These are phyloP conservation scores for Fragum whitleyi DNA, from an alignment of 2,888 invertebrate species.

Conservation along the genomic window DNA sequence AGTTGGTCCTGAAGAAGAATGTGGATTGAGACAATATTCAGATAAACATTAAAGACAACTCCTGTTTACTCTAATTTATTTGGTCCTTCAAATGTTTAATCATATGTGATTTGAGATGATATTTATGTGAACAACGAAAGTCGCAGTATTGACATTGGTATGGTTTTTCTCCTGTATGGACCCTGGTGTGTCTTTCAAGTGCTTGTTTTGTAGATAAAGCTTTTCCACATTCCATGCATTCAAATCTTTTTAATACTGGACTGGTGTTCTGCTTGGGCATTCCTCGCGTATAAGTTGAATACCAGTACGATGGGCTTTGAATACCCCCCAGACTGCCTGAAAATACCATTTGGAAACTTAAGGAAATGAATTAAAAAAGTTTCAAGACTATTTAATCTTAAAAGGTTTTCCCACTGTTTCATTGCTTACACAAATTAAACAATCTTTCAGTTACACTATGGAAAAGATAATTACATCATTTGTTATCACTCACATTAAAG, in stretches of 20 bases:
- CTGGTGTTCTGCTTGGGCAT: not conserved
- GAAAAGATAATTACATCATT: no score
- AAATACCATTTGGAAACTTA: not conserved
- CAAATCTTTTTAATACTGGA: no score
- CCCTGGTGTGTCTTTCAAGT: constrained; percentile 43
- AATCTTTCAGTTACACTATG: no score
- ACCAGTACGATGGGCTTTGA: not conserved
- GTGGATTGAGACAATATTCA: no score
- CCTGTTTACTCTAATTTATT: no score
- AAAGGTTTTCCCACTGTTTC: no score
- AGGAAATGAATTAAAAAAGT: no score
- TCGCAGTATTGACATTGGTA: constrained; percentile 39
- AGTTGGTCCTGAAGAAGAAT: no score
- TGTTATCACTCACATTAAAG: no score
- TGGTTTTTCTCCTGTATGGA: constrained; percentile 54
- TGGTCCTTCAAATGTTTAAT: not conserved
- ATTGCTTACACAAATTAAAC: no score
- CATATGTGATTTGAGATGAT: constrained; percentile 22
- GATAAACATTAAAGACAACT: no score
- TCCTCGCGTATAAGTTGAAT: not conserved
- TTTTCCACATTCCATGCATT: constrained; percentile 46
- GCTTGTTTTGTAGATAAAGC: constrained; percentile 43
- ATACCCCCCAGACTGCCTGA: not conserved
- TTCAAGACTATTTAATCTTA: no score
- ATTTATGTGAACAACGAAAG: constrained; percentile 26